Percentiles rank a stretch among this genome's conserved stretches.
phyloP scores from a whole-genome alignment of 2,888 invertebrate genomes.

The Caenorhabditis doughertyi region DNA sequence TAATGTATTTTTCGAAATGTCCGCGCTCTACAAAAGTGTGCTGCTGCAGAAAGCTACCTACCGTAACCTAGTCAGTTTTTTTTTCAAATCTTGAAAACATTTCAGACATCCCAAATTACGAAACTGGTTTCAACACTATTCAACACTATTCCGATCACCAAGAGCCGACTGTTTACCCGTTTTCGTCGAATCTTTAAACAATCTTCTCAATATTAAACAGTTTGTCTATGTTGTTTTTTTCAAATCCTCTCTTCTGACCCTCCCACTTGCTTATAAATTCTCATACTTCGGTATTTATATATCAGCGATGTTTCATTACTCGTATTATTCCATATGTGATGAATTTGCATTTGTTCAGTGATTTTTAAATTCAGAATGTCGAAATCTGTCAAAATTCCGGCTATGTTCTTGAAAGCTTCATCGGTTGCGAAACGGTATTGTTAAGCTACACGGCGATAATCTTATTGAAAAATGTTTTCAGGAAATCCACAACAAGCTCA shows the following conservation, averaged over 20 bases:
- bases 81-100: background rate
- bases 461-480: conserved; percentile 1
- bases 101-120: no score
- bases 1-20: background rate
- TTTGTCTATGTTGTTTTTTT: no score
- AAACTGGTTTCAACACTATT: no score
- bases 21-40: background rate
- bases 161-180: no score
- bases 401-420: conserved; percentile 59
- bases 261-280: no score
- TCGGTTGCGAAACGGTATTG: conserved; percentile 50
- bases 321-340: background rate
- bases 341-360: background rate
- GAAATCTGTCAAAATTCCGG: conserved; percentile 58
- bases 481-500: conserved; percentile 14
- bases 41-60: background rate
- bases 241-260: no score
- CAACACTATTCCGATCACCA: no score
- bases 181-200: no score
- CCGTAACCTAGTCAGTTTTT: background rate
- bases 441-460: background rate
- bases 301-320: background rate
- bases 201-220: no score
- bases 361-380: conserved; percentile 36
- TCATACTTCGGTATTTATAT: no score